Base-by-base conservation (phyloP, 2,113 vertebrate genomes). In the Colistium nudipinnis region DNA sequence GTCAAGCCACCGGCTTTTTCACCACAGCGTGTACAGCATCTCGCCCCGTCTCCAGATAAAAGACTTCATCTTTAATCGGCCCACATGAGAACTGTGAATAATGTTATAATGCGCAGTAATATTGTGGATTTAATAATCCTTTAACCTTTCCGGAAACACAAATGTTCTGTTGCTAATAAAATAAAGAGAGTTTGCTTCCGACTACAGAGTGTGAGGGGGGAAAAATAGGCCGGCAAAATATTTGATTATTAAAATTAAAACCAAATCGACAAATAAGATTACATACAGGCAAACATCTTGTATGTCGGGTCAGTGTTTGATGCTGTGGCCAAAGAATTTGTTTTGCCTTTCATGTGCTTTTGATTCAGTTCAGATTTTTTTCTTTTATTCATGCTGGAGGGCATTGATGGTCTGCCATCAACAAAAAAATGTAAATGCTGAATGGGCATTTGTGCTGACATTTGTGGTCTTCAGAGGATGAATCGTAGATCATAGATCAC, bases 1-100 rank as follows among this genome's bases (percentile, higher is more conserved):
- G 53, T 70, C 60, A 30, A 70, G 2, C 30, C 73, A 76, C 38
- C 62, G 80, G 74, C 43, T 55, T 49, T 38, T n/a, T 74, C 51
- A 71, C 62, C 53, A 27, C 33, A 56, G n/a, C 44, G 30, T 19
- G 57, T 10, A 47, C 4, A 20, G 17, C 1, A 7, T 35, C 1
- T 19, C 1, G 1, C 3, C 11, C 28, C 20, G 7, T n/a, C 52
- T 43, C n/a, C 16, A n/a, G 8, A 31, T 41, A 48, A 17, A 33
- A 24, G 27, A 36, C 25, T 12, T 6, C 1, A 6, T 41, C n/a
- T 43, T 61, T 12, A 39, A 7, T 41, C 10, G 6, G 30, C 17
- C 33, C 33, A 41, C 11, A 33, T 7, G 20, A 17, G 22, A 17
- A 24, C 35, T 28, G 25, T 28, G 10, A 43, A 57, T 57, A 10